A percentile compares a stretch with the other conserved stretches of the same genome.
These are phyloP conservation scores for Rhizoglyphus robini DNA, from an alignment of 1,140 invertebrate species.

Conservation along the genomic window DNA sequence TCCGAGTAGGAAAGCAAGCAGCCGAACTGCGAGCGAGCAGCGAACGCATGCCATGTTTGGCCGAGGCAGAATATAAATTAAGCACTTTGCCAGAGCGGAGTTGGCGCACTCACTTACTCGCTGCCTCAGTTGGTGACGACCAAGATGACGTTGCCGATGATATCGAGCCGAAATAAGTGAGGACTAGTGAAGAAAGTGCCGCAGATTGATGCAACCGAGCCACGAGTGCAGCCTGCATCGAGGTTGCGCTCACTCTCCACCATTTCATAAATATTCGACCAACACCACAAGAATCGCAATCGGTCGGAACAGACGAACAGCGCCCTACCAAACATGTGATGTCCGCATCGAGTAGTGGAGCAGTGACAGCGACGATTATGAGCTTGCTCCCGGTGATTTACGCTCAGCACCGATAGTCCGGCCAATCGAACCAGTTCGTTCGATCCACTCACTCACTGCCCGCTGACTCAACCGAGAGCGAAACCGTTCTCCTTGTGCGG, in stretches of 20 bases:
- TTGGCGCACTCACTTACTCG: neutral
- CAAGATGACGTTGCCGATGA: neutral
- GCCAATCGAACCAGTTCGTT: too few relatives aligned
- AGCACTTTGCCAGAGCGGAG: neutral
- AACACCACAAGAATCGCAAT: neutral
- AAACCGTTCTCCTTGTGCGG: too few relatives aligned
- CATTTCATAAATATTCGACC: neutral
- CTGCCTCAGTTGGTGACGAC: neutral
- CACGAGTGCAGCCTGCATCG: neutral
- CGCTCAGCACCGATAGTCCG: too few relatives aligned
- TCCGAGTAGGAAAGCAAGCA: slow-evolving; percentile 4
- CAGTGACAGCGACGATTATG: neutral
- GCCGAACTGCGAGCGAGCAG: neutral
- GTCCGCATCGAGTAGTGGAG: neutral
- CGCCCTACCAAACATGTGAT: too few relatives aligned
- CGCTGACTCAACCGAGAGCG: too few relatives aligned
- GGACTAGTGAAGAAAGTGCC: neutral
- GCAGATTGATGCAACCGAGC: neutral
- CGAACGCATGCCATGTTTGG: slow-evolving; percentile 3
- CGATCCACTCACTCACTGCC: too few relatives aligned
- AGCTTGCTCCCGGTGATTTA: too few relatives aligned
- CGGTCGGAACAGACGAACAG: neutral
- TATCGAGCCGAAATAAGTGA: neutral
- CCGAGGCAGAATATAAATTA: neutral
- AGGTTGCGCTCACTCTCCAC: neutral